A percentile compares a stretch with the other conserved stretches of the same genome.
Conservation (phyloP, 2,797 vertebrate genomes). For the Protonibea diacanthus region DNA sequence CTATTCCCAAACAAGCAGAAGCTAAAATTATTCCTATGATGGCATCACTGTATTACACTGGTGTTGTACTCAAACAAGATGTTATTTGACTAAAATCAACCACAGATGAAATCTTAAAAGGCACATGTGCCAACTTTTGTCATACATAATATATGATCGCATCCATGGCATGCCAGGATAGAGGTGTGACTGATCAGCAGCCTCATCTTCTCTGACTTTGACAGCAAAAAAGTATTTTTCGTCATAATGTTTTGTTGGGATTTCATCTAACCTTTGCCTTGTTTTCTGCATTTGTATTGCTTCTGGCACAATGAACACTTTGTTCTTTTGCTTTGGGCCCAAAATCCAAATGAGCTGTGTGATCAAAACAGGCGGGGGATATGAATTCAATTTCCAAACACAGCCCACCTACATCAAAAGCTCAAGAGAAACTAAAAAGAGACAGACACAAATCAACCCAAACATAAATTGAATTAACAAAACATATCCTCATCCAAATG, state of each 20-base stretch:
- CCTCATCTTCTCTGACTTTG: slow-evolving; percentile 42
- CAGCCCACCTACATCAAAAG: slow-evolving; percentile 20
- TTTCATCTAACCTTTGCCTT: slow-evolving; percentile 51
- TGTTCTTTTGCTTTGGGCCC: slow-evolving; percentile 44
- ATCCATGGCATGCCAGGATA: slow-evolving; percentile 20
- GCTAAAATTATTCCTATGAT: not conserved
- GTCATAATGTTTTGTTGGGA: slow-evolving; percentile 44
- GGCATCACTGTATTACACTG: not conserved
- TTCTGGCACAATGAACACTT: slow-evolving; percentile 47
- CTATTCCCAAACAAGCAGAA: not conserved
- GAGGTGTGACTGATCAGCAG: slow-evolving; percentile 43
- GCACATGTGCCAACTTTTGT: slow-evolving; percentile 12
- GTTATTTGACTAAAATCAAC: slow-evolving; percentile 22
- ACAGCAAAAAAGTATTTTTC: slow-evolving; percentile 38
- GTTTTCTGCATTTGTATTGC: slow-evolving; percentile 35
- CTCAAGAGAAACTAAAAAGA: slow-evolving; percentile 5
- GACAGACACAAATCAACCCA: slow-evolving; percentile 1
- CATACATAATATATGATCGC: slow-evolving; percentile 67
- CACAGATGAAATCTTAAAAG: slow-evolving; percentile 16
- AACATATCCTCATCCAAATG: not conserved
- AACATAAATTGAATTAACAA: slow-evolving; percentile 10
- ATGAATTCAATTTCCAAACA: slow-evolving; percentile 44
- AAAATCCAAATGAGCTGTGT: slow-evolving; percentile 45
- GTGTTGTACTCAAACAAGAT: not conserved
- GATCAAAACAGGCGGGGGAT: slow-evolving; percentile 35